Base-by-base conservation (phyloP, 2,888 invertebrate species). In the Zygothrica quintamaculata region DNA sequence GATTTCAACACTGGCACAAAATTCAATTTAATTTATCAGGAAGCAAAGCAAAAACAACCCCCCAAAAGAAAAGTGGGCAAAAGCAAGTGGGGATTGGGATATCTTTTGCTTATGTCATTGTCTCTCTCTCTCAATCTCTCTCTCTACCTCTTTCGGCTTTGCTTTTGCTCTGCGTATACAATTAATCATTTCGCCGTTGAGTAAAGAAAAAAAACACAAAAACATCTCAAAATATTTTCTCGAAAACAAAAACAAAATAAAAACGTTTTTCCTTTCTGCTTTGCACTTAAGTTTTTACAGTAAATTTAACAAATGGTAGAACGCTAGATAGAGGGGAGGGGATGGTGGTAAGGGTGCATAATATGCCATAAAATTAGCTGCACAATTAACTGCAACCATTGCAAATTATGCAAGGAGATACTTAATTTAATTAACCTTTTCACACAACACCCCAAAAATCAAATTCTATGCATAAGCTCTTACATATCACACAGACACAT, bases 11-110 rank as follows among this genome's bases (percentile, higher is more conserved):
- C 64, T 47, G 57, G 72, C 75, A 70, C 52, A 43, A 64, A 75
- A 77, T 80, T 81, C 86, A 86, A 81, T 81, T 81, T 75, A 86
- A 81, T 81, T 86, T 73, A 84, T 66, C 75, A 77, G 67, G 67
- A 36, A 48, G 56, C 53, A 53, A 68, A 65, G 44, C 36, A 48
- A 58, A 61, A 71, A 62, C 72, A 50, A 64, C 71, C 74, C 75
- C 52, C 43, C 13, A 11, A 18, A 1, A 12, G n/a, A 13, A 3
- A 5, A 13, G 12, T 1, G 34, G 34, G 29, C 5, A 5, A 29
- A 9, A 9, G 29, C 2, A 9, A 3, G n/a, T 5, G 3, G 29
- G 11, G 7, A 31, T 2, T 13, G 22, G 5, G 1, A 13, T 26
- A 65, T 1, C n/a, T n/a, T n/a, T n/a, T n/a, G n/a, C n/a, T n/a